phyloP scores from a whole-genome alignment of 2,888 invertebrate genomes.

The Brenthis hecate region DNA sequence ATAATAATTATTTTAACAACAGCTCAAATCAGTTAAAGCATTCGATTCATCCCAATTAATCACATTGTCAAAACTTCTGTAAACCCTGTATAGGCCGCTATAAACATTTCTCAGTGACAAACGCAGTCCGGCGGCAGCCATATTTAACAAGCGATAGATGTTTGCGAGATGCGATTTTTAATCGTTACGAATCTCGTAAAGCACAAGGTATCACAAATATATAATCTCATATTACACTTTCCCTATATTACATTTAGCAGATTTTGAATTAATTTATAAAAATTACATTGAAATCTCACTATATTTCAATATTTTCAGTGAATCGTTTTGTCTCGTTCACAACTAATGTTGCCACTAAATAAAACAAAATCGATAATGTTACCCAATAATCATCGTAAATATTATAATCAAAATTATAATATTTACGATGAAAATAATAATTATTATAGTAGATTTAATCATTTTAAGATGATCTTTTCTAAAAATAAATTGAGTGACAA shows the following conservation, averaged over 20 bases:
- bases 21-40: slow-evolving; percentile 14
- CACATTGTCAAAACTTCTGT: slow-evolving; percentile 23
- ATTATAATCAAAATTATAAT: too few species aligned
- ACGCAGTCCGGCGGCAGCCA: slow-evolving; percentile 45
- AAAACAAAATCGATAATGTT: slow-evolving; percentile 5
- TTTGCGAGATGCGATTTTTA: slow-evolving; percentile 25
- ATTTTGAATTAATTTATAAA: slow-evolving; percentile 27
- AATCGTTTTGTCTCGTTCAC: slow-evolving; percentile 22
- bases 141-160: slow-evolving; percentile 41
- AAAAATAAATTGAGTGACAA: too few species aligned
- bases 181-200: slow-evolving; percentile 29
- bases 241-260: background rate
- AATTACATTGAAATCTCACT: slow-evolving; percentile 19
- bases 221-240: slow-evolving; percentile 9
- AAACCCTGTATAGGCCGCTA: slow-evolving; percentile 39
- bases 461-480: too few species aligned
- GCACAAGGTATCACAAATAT: slow-evolving; percentile 19
- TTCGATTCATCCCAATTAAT: slow-evolving; percentile 23
- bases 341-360: slow-evolving; percentile 20
- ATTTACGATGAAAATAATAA: too few species aligned
- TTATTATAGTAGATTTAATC: too few species aligned
- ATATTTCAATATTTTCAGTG: slow-evolving; percentile 26
- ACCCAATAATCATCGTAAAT: too few species aligned
- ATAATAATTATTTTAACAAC: slow-evolving; percentile 25
- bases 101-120: slow-evolving; percentile 44